These are phyloP conservation scores for Lasaia peninsularis DNA, from an alignment of 1,140 invertebrate species.

Conservation along the genomic window DNA sequence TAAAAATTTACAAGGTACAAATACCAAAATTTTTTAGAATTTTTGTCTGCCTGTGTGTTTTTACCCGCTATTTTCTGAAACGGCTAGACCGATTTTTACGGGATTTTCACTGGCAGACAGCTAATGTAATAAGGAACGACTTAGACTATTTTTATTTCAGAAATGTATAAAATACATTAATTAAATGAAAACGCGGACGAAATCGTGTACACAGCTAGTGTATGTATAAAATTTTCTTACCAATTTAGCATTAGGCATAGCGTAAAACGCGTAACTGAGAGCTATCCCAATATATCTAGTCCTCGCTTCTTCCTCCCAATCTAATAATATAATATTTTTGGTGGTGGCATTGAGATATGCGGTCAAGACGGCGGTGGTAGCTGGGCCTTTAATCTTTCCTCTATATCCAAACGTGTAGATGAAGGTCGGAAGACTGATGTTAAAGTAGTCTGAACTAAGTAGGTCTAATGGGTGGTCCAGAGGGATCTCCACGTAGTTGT, in stretches of 20 bases:
- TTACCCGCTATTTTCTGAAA: too few relatives aligned
- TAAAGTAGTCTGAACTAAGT: constrained; percentile 39
- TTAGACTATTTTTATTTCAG: too few relatives aligned
- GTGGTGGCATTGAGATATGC: constrained; percentile 50
- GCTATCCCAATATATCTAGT: constrained; percentile 49
- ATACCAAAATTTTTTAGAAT: too few relatives aligned
- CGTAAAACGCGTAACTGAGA: constrained; percentile 46
- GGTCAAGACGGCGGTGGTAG: constrained; percentile 48
- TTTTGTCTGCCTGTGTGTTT: too few relatives aligned
- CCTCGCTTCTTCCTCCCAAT: constrained; percentile 61
- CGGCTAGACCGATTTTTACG: too few relatives aligned
- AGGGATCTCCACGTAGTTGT: constrained; percentile 36
- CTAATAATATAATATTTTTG: constrained; percentile 54
- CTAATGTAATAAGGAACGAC: too few relatives aligned
- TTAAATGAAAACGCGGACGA: too few relatives aligned
- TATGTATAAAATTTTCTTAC: constrained; percentile 36
- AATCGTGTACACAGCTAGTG: too few relatives aligned
- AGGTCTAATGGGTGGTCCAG: constrained; percentile 35
- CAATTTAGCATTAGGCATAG: constrained; percentile 54
- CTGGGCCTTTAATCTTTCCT: constrained; percentile 44
- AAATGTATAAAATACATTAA: constrained; percentile 11
- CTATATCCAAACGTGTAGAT: constrained; percentile 61
- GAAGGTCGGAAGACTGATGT: constrained; percentile 39
- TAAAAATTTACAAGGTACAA: too few relatives aligned
- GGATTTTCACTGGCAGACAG: too few relatives aligned